Base-by-base conservation (phyloP, 2,888 invertebrate genomes). In the Coleophora flavipennella region DNA sequence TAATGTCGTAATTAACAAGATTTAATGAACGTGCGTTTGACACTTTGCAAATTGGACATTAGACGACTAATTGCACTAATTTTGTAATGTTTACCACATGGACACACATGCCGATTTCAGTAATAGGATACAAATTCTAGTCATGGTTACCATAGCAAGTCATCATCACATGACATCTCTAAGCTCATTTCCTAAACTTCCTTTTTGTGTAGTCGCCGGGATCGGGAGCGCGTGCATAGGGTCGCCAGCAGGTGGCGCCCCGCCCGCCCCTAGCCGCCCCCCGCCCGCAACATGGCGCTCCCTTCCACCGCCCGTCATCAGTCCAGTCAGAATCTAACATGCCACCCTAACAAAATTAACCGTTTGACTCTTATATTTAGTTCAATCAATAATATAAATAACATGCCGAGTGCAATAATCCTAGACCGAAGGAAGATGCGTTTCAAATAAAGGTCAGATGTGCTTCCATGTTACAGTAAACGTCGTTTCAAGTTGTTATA, bases 171-270 rank as follows among this genome's bases (percentile, higher is more conserved):
- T 20, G 20, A 20, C 20, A 20, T 20, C 20, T 20, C 20, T 20
- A 20, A 20, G 3, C 20, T 20, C 20, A 20, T 6, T 20, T 20
- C 20, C 3, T 20, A 20, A 20, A 20, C 20, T 20, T 6, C 20
- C 20, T 6, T 3, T 3, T 3, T 20, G 20, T n/a, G 20, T 4
- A 20, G 20, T 20, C 6, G 20, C 6, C 20, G 20, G 6, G 20
- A 20, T 20, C 20, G 20, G 20, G 20, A 20, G 20, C 20, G 6
- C 20, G 6, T 29, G 29, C 29, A 9, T 29, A 9, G 4, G 52
- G 57, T 57, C 55, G 51, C 46, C 59, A 55, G 48, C 59, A 76
- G 76, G 68, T 76, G 76, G 65, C 74, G 66, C 51, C 44, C 37
- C 39, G 46, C 29, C 60, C 3, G 6, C 39, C 46, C 29, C 50